A percentile compares a stretch with the other conserved stretches of the same genome.
phyloP scores from a whole-genome alignment of 2,888 invertebrate species.

The Herminia tarsipennalis region DNA sequence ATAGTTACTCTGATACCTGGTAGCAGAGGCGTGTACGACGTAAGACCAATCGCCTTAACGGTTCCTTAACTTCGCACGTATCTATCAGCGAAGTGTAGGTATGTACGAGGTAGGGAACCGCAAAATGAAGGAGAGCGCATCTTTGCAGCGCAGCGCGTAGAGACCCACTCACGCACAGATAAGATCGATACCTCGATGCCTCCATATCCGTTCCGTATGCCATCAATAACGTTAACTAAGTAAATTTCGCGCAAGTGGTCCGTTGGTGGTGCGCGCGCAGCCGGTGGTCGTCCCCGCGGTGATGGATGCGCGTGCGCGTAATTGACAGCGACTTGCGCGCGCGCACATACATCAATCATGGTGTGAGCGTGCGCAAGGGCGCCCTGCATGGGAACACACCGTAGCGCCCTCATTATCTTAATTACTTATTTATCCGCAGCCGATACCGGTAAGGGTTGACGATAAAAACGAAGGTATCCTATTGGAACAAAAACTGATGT shows the following conservation, averaged over 20 bases:
- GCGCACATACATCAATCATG: slow-evolving; percentile 42
- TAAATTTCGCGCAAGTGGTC: slow-evolving; percentile 8
- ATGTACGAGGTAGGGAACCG: no score
- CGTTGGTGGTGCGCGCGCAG: slow-evolving; percentile 4
- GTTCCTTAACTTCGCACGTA: no score
- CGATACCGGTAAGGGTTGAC: neutral
- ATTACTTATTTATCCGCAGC: slow-evolving; percentile 15
- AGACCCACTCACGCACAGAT: no score
- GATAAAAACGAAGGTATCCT: neutral
- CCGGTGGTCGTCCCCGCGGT: slow-evolving; percentile 36
- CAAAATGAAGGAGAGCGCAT: no score
- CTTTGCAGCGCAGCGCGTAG: no score
- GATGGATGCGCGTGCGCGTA: slow-evolving; percentile 59
- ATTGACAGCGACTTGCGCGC: slow-evolving; percentile 57
- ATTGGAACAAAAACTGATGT: slow-evolving; percentile 3
- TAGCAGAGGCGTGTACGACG: no score
- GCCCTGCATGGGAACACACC: slow-evolving; percentile 15
- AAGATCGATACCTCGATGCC: neutral
- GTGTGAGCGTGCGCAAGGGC: slow-evolving; percentile 2
- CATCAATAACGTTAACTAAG: slow-evolving; percentile 5
- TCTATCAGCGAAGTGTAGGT: no score
- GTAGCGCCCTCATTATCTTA: slow-evolving; percentile 16
- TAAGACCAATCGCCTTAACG: no score
- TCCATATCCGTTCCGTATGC: slow-evolving; percentile 3
- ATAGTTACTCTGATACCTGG: no score